These are phyloP conservation scores for Ophion obscuratus DNA, from an alignment of 2,888 invertebrate genomes.

Conservation along the genomic window DNA sequence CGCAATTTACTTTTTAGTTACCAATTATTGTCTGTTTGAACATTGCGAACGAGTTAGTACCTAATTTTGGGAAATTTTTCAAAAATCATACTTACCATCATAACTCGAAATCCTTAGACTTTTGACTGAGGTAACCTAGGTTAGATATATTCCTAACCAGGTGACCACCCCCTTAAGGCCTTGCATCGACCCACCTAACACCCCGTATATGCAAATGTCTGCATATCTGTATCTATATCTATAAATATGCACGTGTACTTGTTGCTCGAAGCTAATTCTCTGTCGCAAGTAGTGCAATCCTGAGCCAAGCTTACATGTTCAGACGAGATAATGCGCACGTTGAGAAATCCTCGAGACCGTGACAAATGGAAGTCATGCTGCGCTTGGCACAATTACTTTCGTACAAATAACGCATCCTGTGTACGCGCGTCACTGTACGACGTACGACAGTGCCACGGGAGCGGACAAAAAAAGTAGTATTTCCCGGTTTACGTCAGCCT, in stretches of 20 bases:
- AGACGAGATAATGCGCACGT: conserved; percentile 18
- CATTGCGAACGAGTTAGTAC: no score
- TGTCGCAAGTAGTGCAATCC: conserved; percentile 4
- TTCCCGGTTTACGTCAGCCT: background rate
- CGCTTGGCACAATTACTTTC: conserved; percentile 49
- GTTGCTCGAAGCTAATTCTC: conserved; percentile 8
- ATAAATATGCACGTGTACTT: background rate
- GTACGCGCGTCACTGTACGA: background rate
- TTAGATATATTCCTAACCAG: no score
- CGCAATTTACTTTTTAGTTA: no score
- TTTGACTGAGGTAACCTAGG: no score
- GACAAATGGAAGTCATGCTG: conserved; percentile 54
- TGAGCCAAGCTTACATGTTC: background rate
- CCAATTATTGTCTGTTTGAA: no score
- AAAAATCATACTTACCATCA: no score
- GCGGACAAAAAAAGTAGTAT: conserved; percentile 19
- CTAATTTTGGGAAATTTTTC: no score
- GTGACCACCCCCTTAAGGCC: no score
- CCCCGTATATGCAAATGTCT: no score
- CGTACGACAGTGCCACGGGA: conserved; percentile 2
- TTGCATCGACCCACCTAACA: no score
- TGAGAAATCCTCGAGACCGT: conserved; percentile 25
- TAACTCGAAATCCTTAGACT: no score
- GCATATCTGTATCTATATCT: background rate
- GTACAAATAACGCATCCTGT: conserved; percentile 25